phyloP scores from a whole-genome alignment of 1,140 invertebrate species.

The Sminthurinus signatus region DNA sequence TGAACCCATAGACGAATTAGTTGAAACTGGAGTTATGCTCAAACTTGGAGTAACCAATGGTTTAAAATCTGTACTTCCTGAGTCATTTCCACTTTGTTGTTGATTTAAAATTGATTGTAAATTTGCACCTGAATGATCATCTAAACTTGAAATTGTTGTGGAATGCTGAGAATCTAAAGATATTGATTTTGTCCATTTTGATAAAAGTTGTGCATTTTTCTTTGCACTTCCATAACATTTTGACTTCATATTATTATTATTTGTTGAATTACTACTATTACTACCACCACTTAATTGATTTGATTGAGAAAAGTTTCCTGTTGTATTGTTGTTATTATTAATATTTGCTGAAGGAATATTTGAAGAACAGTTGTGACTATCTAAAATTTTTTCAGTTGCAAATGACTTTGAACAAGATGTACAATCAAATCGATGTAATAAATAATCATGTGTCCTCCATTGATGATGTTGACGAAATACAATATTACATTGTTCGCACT shows the following conservation, averaged over 20 bases:
- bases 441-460: too few species aligned
- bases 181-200: constrained; percentile 35
- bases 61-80: constrained; percentile 16
- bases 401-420: too few species aligned
- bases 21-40: constrained; percentile 67
- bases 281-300: background rate
- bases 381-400: too few species aligned
- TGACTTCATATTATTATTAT: too few species aligned
- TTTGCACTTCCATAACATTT: too few species aligned
- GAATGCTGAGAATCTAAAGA: constrained; percentile 29
- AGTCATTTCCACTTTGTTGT: background rate
- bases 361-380: too few species aligned
- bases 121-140: background rate
- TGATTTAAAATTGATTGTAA: constrained; percentile 11
- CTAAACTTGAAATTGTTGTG: background rate
- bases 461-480: too few species aligned
- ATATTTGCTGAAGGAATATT: constrained; percentile 1
- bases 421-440: too few species aligned
- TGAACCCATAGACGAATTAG: constrained; percentile 45
- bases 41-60: constrained; percentile 60
- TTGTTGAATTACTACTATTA: too few species aligned
- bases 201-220: too few species aligned
- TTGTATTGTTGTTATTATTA: background rate
- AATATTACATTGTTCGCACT: too few species aligned
- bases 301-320: background rate